Evolutionary conservation across 1,140 invertebrate species (phyloP).

Genomic region (Scaptomyza hsui): DNA sequence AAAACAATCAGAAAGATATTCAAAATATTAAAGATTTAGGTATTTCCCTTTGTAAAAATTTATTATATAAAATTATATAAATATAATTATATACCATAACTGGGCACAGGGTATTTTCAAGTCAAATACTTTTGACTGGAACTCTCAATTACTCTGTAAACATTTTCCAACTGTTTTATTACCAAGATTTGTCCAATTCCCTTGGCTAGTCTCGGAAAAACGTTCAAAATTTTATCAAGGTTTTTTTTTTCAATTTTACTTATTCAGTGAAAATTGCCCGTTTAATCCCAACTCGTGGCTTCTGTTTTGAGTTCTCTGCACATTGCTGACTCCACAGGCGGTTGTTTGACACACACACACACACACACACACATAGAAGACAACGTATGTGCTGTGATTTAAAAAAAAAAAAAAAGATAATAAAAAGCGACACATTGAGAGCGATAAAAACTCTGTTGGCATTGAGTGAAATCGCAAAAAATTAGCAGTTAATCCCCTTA

Average conservation of each 20-base stretch:
- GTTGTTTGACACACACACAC: conserved; percentile 49
- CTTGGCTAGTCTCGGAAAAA: not conserved
- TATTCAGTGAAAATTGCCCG: conserved; percentile 30
- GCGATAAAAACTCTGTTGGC: conserved; percentile 58
- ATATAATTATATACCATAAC: too few relatives aligned
- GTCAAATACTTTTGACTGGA: not conserved
- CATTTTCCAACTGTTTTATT: not conserved
- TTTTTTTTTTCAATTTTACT: not conserved
- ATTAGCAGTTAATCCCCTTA: conserved; percentile 84
- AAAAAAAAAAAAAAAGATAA: not conserved
- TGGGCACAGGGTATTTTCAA: not conserved
- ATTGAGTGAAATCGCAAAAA: conserved; percentile 81
- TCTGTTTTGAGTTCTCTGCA: conserved; percentile 22
- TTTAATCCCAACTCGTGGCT: conserved; percentile 36
- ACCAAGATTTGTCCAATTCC: not conserved
- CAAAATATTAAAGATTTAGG: too few relatives aligned
- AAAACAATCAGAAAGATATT: too few relatives aligned
- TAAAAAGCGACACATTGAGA: conserved; percentile 14
- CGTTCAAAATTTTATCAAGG: not conserved
- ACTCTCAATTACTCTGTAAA: not conserved
- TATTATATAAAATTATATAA: too few relatives aligned
- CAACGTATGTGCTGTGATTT: conserved; percentile 17
- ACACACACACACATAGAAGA: conserved; percentile 27
- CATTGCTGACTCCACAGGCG: conserved; percentile 62
- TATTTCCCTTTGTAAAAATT: too few relatives aligned